phyloP scores from a whole-genome alignment of 2,888 invertebrate genomes.

The Ochlodes sylvanus region DNA sequence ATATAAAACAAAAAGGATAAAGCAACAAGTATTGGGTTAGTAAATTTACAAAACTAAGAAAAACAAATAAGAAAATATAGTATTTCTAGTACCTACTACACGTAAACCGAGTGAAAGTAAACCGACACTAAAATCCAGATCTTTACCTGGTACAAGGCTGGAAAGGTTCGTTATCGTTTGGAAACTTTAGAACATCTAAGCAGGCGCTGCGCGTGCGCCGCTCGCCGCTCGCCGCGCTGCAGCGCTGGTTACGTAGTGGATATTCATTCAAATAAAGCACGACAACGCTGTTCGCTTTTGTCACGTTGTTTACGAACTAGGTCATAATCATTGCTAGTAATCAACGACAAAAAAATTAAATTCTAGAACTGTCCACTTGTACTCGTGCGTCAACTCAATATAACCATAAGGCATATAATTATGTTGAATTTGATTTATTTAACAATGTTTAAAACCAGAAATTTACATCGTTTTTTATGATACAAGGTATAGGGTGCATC shows the following conservation, averaged over 20 bases:
- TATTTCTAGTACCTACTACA: not conserved
- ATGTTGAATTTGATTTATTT: no score
- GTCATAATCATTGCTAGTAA: slow-evolving; percentile 74
- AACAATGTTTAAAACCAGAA: no score
- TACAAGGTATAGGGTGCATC: no score
- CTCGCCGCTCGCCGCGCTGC: slow-evolving; percentile 14
- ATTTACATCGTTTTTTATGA: no score
- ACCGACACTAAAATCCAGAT: slow-evolving; percentile 12
- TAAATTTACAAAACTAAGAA: no score
- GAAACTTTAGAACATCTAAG: slow-evolving; percentile 28
- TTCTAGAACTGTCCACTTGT: not conserved
- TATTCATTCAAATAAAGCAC: slow-evolving; percentile 62
- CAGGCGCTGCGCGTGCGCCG: slow-evolving; percentile 24
- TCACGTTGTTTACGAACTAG: slow-evolving; percentile 62
- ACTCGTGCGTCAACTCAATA: no score
- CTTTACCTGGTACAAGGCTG: slow-evolving; percentile 21
- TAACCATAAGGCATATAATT: no score
- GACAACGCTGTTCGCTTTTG: slow-evolving; percentile 51
- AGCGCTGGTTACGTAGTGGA: slow-evolving; percentile 35
- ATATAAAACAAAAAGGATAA: no score
- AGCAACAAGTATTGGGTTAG: no score
- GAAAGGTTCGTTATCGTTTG: slow-evolving; percentile 32
- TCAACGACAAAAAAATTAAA: slow-evolving; percentile 65
- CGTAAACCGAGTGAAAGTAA: slow-evolving; percentile 15
- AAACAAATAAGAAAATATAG: slow-evolving; percentile 12